Evolutionary conservation across 2,113 vertebrate genomes (phyloP).

Genomic region (Neodon shergylaensis): DNA sequence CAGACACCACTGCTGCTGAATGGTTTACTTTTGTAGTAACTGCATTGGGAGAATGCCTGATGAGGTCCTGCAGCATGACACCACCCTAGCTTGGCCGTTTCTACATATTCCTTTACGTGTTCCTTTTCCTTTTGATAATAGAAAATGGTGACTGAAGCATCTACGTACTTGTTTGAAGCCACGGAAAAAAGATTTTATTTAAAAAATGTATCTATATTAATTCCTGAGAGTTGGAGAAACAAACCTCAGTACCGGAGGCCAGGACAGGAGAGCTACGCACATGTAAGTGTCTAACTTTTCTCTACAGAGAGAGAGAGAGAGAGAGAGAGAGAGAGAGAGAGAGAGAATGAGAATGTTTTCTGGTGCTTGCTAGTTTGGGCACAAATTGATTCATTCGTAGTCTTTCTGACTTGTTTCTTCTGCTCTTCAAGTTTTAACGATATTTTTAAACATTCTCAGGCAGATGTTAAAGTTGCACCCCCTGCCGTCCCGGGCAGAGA

Average conservation of each 20-base stretch:
- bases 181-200: slow-evolving; percentile 78
- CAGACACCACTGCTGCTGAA: neutral
- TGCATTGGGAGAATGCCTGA: neutral
- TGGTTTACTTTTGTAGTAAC: neutral
- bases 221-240: slow-evolving; percentile 77
- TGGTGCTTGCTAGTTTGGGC: neutral
- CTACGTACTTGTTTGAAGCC: slow-evolving; percentile 79
- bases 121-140: slow-evolving; percentile 44
- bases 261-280: slow-evolving; percentile 74
- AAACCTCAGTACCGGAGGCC: slow-evolving; percentile 47
- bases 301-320: neutral
- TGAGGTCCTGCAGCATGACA: neutral
- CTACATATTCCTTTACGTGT: neutral
- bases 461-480: slow-evolving; percentile 82
- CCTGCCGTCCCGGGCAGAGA: slow-evolving; percentile 66
- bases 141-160: slow-evolving; percentile 80
- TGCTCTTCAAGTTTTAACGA: neutral
- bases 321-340: too few relatives aligned
- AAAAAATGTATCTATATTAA: slow-evolving; percentile 80
- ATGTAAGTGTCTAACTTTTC: slow-evolving; percentile 52
- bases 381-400: neutral
- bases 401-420: neutral
- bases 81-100: neutral
- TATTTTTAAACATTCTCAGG: slow-evolving; percentile 76
- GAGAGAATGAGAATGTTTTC: neutral